Evolutionary conservation across 1,140 invertebrate genomes (phyloP), one percentile per base, ranked within the genome.

Genomic region (Calephelis virginiensis): DNA sequence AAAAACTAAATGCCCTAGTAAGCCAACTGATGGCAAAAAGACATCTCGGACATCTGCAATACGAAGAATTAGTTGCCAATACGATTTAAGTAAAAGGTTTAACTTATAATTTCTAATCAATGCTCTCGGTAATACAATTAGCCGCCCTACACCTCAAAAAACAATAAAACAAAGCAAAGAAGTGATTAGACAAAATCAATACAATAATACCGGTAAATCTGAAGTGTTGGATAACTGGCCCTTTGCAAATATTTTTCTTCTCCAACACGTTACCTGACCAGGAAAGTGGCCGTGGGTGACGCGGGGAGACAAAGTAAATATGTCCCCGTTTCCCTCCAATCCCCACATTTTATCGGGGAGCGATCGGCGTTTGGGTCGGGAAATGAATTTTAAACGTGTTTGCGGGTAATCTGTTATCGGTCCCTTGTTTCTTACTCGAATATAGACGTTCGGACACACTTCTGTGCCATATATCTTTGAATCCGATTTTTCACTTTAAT

Each of bases 321-420:
- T 89, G 88, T 91, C 88, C 86, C 81, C 79, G 78, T 81, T 85
- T 76, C 82, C 80, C 80, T 74, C 80, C 75, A 80, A 75, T 86
- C 84, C 85, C 85, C 85, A 89, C 86, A 89, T 88, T 91, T 91
- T 91, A 91, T 91, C 86, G 84, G 80, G 81, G 83, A 82, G 83
- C 86, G 88, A 91, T 89, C 86, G 88, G 76, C 80, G 81, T 81
- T 81, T 78, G 86, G 86, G 86, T 89, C 86, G 86, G 88, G 85
- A 89, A 91, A 91, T 91, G 88, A 91, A 91, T 91, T 91, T 91
- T 89, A 91, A 89, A 89, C 86, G 86, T 91, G 89, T 91, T 89
- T 91, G 89, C 82, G 89, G 89, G 89, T 91, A 91, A 91, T 91
- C 89, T 91, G 86, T 91, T 89, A 91, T 91, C 89, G 86, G 89